Evolutionary conservation across 2,888 invertebrate genomes (phyloP), one percentile per base, ranked within the genome.

Genomic region (Polia nebulosa): DNA sequence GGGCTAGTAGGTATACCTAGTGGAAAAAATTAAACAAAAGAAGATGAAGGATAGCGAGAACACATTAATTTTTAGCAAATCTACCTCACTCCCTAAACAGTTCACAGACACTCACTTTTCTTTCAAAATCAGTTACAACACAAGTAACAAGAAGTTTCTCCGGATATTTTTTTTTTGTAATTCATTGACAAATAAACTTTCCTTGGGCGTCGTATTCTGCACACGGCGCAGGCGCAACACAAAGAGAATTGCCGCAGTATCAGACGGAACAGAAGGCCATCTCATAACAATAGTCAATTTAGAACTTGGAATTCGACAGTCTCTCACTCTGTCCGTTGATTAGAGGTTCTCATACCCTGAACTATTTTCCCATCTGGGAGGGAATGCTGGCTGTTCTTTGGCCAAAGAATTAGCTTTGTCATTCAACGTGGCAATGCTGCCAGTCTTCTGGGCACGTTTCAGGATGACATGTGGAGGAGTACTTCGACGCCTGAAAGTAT

Each of bases 151-250:
- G 45, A 53, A 76, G 77, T 84, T 84, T 84, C 85, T 72, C 84
- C 80, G 61, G 34, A 77, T 63, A 51, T 39, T 70, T 76, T 76
- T 82, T 79, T 76, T 61, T 61, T 69, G 60, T 75, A 27, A 79
- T 76, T 75, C 82, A 77, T 80, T 70, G 69, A 76, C 72, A 77
- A 73, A 73, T 77, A 78, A 75, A 83, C 85, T 85, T 87, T 87
- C 87, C 72, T 86, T 78, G 66, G 32, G 9, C 45, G 52, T 76
- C 39, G 76, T 81, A 81, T 85, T 82, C 82, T 56, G 70, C 29
- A 61, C 83, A 74, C 78, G 72, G 32, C 60, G 68, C 49, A 57
- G 60, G 72, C 72, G 64, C 72, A 71, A 52, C 52, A 75, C 82
- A 81, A 74, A 76, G 76, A 58, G 45, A 45, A 52, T 25, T 22